A percentile compares a stretch with the other conserved stretches of the same genome.
These are phyloP conservation scores for Poeciliopsis retropinna DNA, from an alignment of 2,113 vertebrate species.

Conservation along the genomic window DNA sequence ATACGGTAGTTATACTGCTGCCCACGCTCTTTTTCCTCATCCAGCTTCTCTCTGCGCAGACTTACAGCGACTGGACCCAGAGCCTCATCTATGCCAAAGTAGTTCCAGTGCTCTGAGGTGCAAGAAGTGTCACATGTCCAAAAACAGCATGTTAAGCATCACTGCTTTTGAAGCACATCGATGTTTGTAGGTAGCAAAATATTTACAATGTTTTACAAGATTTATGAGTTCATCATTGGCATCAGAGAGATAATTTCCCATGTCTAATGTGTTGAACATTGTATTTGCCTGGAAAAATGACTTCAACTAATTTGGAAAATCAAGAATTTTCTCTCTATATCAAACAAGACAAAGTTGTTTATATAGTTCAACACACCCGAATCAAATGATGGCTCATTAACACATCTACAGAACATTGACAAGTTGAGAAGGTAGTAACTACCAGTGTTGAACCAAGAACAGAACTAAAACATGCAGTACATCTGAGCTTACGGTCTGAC, in stretches of 20 bases:
- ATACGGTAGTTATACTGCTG: slow-evolving; percentile 93
- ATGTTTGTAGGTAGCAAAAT: neutral
- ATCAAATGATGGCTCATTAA: too few species aligned
- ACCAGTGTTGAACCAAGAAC: too few species aligned
- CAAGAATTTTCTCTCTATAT: too few species aligned
- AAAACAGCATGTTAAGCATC: neutral
- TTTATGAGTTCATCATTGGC: neutral
- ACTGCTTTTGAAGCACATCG: slow-evolving; percentile 1
- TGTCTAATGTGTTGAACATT: neutral
- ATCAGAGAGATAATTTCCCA: neutral
- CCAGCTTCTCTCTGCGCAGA: slow-evolving; percentile 92
- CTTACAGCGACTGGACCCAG: slow-evolving; percentile 94
- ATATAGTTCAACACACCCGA: too few species aligned
- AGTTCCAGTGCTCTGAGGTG: slow-evolving; percentile 93
- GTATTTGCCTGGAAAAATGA: too few species aligned
- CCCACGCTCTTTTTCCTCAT: slow-evolving; percentile 93
- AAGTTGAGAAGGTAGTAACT: too few species aligned
- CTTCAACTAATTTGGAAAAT: too few species aligned
- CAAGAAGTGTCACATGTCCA: neutral
- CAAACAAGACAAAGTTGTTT: too few species aligned
- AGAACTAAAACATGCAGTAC: too few species aligned
- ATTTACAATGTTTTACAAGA: neutral
- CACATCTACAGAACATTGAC: too few species aligned
- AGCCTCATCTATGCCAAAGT: slow-evolving; percentile 93
- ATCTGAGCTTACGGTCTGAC: too few species aligned